These are phyloP conservation scores for Diabrotica balteata DNA, from an alignment of 2,888 invertebrate species.

Conservation along the genomic window DNA sequence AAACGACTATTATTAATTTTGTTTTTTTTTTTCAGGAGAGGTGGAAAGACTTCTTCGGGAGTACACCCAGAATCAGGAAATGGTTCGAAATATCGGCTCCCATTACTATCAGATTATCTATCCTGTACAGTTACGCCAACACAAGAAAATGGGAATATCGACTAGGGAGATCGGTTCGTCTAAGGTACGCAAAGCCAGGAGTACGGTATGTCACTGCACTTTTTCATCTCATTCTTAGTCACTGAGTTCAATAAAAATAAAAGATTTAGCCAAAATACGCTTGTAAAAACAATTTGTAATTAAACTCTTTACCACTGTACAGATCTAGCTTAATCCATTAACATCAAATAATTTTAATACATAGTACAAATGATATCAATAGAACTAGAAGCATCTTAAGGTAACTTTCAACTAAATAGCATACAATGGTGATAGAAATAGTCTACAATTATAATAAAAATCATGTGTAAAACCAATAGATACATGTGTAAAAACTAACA, in stretches of 20 bases:
- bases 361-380: no score
- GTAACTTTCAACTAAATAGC: no score
- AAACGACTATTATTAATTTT: no score
- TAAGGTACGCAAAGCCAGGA: slow-evolving; percentile 76
- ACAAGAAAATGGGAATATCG: slow-evolving; percentile 95
- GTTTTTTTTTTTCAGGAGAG: slow-evolving; percentile 79
- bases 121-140: slow-evolving; percentile 91
- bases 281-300: not conserved
- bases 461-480: no score
- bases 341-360: no score
- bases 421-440: no score
- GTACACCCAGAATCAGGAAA: slow-evolving; percentile 90
- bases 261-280: slow-evolving; percentile 16
- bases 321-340: no score
- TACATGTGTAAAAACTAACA: no score
- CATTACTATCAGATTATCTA: slow-evolving; percentile 95
- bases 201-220: slow-evolving; percentile 65
- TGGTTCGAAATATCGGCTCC: slow-evolving; percentile 89
- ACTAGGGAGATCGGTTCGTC: slow-evolving; percentile 88
- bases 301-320: not conserved
- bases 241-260: not conserved
- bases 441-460: no score
- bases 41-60: slow-evolving; percentile 90
- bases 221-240: slow-evolving; percentile 49
- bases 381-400: no score